phyloP scores from a whole-genome alignment of 2,113 vertebrate species.

The Pangasianodon hypophthalmus region DNA sequence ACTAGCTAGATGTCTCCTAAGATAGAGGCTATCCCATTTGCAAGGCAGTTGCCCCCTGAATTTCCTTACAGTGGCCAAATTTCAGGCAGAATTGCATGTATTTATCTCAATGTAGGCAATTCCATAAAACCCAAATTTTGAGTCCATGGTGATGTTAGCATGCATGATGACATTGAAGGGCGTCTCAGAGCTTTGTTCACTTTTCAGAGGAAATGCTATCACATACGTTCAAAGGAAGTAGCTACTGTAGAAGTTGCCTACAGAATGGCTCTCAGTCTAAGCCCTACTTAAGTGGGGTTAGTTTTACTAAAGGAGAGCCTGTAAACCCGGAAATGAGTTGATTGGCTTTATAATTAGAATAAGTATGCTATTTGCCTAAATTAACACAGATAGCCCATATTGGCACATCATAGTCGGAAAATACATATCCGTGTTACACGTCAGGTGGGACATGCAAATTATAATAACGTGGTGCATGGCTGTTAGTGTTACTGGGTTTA shows the following conservation, averaged over 20 bases:
- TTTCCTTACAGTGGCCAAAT: not conserved
- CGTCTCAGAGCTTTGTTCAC: not conserved
- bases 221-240: not conserved
- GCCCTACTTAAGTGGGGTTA: not conserved
- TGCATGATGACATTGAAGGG: not conserved
- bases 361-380: not conserved
- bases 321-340: not conserved
- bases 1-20: not conserved
- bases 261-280: not conserved
- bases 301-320: not conserved
- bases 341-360: not conserved
- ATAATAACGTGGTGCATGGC: not conserved
- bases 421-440: not conserved
- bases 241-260: not conserved
- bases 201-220: not conserved
- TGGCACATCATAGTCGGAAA: not conserved
- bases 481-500: not conserved
- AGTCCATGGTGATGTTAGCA: not conserved
- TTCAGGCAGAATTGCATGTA: too few species aligned
- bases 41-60: not conserved
- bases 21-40: not conserved
- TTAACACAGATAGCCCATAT: not conserved
- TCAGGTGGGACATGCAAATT: not conserved
- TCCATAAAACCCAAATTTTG: not conserved
- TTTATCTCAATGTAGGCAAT: not conserved